Percentiles rank a stretch among this genome's conserved stretches.
phyloP scores from a whole-genome alignment of 2,888 invertebrate genomes.

The Molorchus minor region DNA sequence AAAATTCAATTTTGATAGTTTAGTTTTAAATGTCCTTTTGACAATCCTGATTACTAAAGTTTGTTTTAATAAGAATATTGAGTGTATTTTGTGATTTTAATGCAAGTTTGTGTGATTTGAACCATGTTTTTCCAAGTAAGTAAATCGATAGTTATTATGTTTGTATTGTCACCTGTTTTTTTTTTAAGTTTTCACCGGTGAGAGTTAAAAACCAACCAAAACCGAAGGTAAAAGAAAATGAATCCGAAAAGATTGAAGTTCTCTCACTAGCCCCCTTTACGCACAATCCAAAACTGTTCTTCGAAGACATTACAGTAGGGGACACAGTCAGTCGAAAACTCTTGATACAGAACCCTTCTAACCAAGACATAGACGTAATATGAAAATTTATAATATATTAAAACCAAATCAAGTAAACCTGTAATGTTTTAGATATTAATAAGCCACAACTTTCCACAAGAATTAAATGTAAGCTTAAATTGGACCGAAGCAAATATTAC shows the following conservation, averaged over 20 bases:
- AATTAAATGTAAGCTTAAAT: slow-evolving; percentile 68
- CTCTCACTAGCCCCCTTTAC: slow-evolving; percentile 74
- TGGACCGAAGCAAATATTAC: slow-evolving; percentile 67
- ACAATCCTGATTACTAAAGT: background rate
- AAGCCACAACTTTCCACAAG: slow-evolving; percentile 66
- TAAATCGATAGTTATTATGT: slow-evolving; percentile 9
- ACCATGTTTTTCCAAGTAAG: slow-evolving; percentile 35
- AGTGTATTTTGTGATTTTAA: no score
- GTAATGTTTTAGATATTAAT: slow-evolving; percentile 63
- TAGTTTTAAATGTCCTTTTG: slow-evolving; percentile 6
- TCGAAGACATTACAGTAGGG: slow-evolving; percentile 72
- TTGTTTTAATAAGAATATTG: no score
- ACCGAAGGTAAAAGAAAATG: slow-evolving; percentile 35
- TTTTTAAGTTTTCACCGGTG: slow-evolving; percentile 36
- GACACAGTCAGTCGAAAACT: slow-evolving; percentile 66
- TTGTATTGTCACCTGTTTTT: slow-evolving; percentile 1
- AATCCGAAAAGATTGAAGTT: slow-evolving; percentile 64
- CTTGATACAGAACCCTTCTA: slow-evolving; percentile 69
- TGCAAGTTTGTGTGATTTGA: slow-evolving; percentile 15
- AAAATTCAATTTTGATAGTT: slow-evolving; percentile 6
- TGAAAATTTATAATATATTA: slow-evolving; percentile 19
- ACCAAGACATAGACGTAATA: slow-evolving; percentile 62
- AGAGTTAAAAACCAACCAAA: slow-evolving; percentile 17
- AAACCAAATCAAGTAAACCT: background rate
- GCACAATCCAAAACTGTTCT: slow-evolving; percentile 72